Percentiles rank a stretch among this genome's conserved stretches.
These are phyloP conservation scores for Ophion obscuratus DNA, from an alignment of 2,888 invertebrate genomes.

Conservation along the genomic window DNA sequence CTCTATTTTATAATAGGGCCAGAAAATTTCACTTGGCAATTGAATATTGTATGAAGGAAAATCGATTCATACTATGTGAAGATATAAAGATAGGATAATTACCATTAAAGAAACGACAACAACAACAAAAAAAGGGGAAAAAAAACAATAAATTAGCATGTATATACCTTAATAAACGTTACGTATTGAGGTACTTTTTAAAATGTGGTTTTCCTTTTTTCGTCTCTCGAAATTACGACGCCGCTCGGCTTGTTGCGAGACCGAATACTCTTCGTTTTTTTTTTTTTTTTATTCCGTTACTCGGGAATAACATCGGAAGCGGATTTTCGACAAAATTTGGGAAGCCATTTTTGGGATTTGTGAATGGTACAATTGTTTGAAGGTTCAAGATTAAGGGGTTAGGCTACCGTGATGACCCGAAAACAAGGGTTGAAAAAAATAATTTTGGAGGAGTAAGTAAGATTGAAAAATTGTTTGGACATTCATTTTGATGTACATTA, in stretches of 20 bases:
- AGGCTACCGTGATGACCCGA: too few relatives aligned
- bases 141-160: constrained; percentile 82
- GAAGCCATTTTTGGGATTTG: too few relatives aligned
- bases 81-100: constrained; percentile 81
- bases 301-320: neutral
- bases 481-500: too few relatives aligned
- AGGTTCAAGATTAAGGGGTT: too few relatives aligned
- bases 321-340: neutral
- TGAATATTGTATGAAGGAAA: constrained; percentile 65
- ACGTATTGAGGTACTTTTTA: constrained; percentile 84
- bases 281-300: neutral
- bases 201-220: constrained; percentile 78
- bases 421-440: too few relatives aligned
- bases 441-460: too few relatives aligned
- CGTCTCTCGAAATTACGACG: constrained; percentile 42
- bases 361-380: too few relatives aligned
- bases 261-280: neutral
- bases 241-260: constrained; percentile 19
- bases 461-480: too few relatives aligned
- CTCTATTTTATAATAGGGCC: constrained; percentile 83
- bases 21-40: constrained; percentile 70
- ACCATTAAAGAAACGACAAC: constrained; percentile 74
- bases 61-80: constrained; percentile 77
- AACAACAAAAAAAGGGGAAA: constrained; percentile 74
- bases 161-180: constrained; percentile 84